Conservation (phyloP, 2,888 invertebrate species). For the Laspeyria flexula region DNA sequence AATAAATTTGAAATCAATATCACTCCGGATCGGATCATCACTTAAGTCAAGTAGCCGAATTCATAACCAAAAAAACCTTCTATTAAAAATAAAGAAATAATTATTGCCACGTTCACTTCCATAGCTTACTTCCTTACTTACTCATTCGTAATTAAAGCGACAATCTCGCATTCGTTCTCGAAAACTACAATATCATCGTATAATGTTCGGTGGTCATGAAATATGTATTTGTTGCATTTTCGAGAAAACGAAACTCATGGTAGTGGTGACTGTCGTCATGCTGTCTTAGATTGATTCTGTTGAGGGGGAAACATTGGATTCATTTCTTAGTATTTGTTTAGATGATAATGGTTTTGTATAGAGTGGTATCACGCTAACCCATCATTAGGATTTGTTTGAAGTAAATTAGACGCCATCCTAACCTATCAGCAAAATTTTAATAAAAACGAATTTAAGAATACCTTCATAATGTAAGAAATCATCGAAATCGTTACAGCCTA, state of each 20-base stretch:
- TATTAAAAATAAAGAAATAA: neutral
- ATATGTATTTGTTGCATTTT: conserved; percentile 60
- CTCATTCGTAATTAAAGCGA: conserved; percentile 57
- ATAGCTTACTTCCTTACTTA: conserved; percentile 41
- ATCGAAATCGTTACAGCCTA: too few relatives aligned
- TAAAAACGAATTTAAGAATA: too few relatives aligned
- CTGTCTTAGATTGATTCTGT: conserved; percentile 12
- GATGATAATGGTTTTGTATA: neutral
- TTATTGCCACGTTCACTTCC: neutral
- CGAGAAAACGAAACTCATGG: conserved; percentile 45
- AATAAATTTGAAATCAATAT: too few relatives aligned
- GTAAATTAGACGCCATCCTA: too few relatives aligned
- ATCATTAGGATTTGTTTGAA: too few relatives aligned
- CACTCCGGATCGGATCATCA: too few relatives aligned
- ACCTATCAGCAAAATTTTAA: too few relatives aligned
- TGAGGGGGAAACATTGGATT: neutral
- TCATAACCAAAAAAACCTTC: too few relatives aligned
- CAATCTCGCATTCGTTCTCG: conserved; percentile 49
- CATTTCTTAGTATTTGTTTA: neutral
- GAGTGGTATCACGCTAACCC: too few relatives aligned
- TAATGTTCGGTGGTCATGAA: conserved; percentile 58
- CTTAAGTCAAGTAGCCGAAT: too few relatives aligned
- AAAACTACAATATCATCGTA: conserved; percentile 54
- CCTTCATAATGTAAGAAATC: too few relatives aligned
- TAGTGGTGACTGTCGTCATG: conserved; percentile 15